Percentiles rank a stretch among this genome's conserved stretches.
These are phyloP conservation scores for Bhutanitis thaidina DNA, from an alignment of 2,888 invertebrate genomes.

Conservation along the genomic window DNA sequence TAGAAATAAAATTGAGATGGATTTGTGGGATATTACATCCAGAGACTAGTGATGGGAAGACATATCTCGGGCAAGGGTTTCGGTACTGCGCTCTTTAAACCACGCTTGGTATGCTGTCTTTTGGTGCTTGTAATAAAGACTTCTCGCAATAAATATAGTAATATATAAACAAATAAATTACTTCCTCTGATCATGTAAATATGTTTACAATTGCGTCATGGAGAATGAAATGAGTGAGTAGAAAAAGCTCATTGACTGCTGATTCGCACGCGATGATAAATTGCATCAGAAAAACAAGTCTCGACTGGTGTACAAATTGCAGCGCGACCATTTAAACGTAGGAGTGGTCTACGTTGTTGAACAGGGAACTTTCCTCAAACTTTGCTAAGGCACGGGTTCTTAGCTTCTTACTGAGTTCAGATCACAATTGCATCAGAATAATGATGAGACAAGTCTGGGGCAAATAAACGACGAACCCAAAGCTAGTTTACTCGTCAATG, in stretches of 20 bases:
- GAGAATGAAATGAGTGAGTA: not conserved
- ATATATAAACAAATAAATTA: too few species aligned
- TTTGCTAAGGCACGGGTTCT: slow-evolving; percentile 19
- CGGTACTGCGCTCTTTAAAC: too few species aligned
- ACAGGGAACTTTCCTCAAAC: slow-evolving; percentile 27
- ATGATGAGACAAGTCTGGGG: not conserved
- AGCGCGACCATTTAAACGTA: slow-evolving; percentile 4
- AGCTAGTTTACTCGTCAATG: too few species aligned
- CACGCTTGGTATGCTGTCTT: too few species aligned
- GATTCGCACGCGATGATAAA: slow-evolving; percentile 35
- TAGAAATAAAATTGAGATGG: too few species aligned
- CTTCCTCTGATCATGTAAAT: not conserved
- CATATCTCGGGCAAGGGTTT: too few species aligned
- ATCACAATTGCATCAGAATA: slow-evolving; percentile 38
- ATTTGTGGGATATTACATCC: too few species aligned
- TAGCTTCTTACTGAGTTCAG: slow-evolving; percentile 31
- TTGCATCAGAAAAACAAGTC: slow-evolving; percentile 38
- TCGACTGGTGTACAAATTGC: slow-evolving; percentile 19
- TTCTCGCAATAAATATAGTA: too few species aligned
- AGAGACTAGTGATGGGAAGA: too few species aligned
- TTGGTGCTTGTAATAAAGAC: too few species aligned
- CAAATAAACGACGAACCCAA: not conserved
- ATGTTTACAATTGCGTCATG: slow-evolving; percentile 4
- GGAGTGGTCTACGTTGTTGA: not conserved
- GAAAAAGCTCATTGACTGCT: slow-evolving; percentile 20